Percentiles rank a stretch among this genome's conserved stretches.
phyloP scores from a whole-genome alignment of 2,888 invertebrate species.

The Mesochorus sp. region DNA sequence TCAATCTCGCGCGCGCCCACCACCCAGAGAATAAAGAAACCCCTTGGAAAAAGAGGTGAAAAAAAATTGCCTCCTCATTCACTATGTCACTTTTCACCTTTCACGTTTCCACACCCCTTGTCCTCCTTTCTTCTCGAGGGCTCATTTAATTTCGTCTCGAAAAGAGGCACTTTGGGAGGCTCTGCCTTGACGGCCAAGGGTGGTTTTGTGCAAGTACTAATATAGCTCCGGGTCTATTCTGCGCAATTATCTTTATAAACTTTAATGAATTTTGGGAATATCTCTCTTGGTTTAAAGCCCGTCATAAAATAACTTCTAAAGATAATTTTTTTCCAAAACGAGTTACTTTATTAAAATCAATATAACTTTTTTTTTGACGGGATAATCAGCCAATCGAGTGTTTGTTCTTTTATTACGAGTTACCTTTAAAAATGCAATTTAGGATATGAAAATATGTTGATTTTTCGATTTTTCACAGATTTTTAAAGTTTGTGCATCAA shows the following conservation, averaged over 20 bases:
- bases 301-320: slow-evolving; percentile 10
- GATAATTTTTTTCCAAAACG: not conserved
- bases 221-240: slow-evolving; percentile 9
- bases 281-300: too few species aligned
- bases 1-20: slow-evolving; percentile 19
- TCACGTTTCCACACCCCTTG: not conserved
- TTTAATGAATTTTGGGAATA: not conserved
- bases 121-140: not conserved
- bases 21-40: slow-evolving; percentile 8
- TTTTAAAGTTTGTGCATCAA: not conserved
- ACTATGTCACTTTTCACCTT: not conserved
- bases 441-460: too few species aligned
- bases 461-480: too few species aligned
- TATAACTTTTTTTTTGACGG: too few species aligned
- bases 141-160: slow-evolving; percentile 28
- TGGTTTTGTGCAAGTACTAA: slow-evolving; percentile 23
- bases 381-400: too few species aligned
- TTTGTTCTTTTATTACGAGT: too few species aligned
- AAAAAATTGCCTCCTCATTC: slow-evolving; percentile 17
- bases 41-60: too few species aligned
- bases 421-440: too few species aligned
- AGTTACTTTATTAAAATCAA: too few species aligned
- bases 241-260: slow-evolving; percentile 47
- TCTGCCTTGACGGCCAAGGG: slow-evolving; percentile 9
- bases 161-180: not conserved